Evolutionary conservation across 1,140 invertebrate species (phyloP), one percentile per base, ranked within the genome.

Genomic region (Eubasilissa regina): DNA sequence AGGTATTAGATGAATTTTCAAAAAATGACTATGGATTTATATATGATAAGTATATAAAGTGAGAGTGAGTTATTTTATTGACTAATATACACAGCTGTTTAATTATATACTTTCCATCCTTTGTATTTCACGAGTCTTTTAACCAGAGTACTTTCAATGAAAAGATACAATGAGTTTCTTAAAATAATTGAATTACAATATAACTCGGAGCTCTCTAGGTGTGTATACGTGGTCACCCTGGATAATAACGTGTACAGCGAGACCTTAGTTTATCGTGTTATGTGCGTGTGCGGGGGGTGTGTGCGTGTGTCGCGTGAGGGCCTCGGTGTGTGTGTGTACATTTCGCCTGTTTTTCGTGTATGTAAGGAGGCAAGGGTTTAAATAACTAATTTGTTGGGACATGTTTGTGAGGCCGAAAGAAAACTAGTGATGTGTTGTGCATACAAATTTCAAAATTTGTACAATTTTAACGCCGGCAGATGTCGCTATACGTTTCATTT

Each of bases 341-440:
- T 73, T 43, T 17, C 51, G 66, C 66, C 9, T 70, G 48, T 70
- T 70, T 70, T 70, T 51, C 19, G 66, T 70, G 15, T 51, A 48
- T 10, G 10, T 15, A 70, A 48, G 66, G 25, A 25, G 66, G 15
- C 4, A 21, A 43, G 66, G 66, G 66, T 48, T 70, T 70, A 73
- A 73, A 73, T 73, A 73, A 73, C 70, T 73, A 73, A 73, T 73
- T 73, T 73, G 70, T 35, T 25, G 70, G 53, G 70, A 73, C 48
- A 73, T 56, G 70, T 73, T 73, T 43, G 70, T 51, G 51, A 56
- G 12, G 53, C 51, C 25, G 70, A 73, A 73, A 73, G 70, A 73
- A 73, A 73, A 17, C 43, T 25, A 12, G 13, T 73, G 70, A 73
- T 51, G 70, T 25, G 44, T 70, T 70, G 66, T 70, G 66, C 66